Conservation (phyloP, 2,797 vertebrate species). For the Botia almorhae region DNA sequence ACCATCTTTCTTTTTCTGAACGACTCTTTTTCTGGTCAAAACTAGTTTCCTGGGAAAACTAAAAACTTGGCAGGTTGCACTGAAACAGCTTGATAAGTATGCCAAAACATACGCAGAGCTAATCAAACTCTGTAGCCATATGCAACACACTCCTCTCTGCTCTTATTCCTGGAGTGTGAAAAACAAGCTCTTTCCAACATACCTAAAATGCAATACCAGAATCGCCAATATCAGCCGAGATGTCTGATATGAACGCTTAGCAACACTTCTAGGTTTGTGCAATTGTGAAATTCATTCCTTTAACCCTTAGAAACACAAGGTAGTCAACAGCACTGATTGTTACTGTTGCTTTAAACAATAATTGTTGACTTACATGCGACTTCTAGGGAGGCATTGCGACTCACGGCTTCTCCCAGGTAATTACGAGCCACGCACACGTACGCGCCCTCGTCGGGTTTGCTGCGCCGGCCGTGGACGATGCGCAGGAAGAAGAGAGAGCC, state of each 20-base stretch:
- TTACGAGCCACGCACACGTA: constrained; percentile 97
- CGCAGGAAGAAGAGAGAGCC: constrained; percentile 97
- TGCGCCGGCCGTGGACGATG: constrained; percentile 95
- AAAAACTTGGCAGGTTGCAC: constrained; percentile 1
- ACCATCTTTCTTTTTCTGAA: constrained; percentile 64
- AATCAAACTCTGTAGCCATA: constrained; percentile 9
- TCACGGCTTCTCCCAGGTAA: constrained; percentile 97
- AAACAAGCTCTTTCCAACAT: constrained; percentile 11
- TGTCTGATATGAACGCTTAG: not conserved
- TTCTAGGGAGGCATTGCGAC: constrained; percentile 96
- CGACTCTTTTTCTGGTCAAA: constrained; percentile 52
- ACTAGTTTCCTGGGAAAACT: constrained; percentile 16
- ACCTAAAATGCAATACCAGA: constrained; percentile 7
- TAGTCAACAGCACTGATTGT: too few species aligned
- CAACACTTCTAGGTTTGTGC: constrained; percentile 17
- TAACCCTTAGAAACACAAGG: not conserved
- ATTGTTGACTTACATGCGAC: constrained; percentile 93
- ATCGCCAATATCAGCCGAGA: constrained; percentile 7
- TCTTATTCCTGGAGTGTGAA: constrained; percentile 9
- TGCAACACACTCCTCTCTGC: not conserved
- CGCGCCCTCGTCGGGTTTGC: constrained; percentile 96
- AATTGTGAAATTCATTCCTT: constrained; percentile 55
- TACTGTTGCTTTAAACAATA: too few species aligned
- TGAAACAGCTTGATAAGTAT: constrained; percentile 32
- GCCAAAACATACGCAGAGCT: constrained; percentile 16